These are phyloP conservation scores for Drosophila azteca DNA, from an alignment of 1,140 invertebrate species.

Conservation along the genomic window DNA sequence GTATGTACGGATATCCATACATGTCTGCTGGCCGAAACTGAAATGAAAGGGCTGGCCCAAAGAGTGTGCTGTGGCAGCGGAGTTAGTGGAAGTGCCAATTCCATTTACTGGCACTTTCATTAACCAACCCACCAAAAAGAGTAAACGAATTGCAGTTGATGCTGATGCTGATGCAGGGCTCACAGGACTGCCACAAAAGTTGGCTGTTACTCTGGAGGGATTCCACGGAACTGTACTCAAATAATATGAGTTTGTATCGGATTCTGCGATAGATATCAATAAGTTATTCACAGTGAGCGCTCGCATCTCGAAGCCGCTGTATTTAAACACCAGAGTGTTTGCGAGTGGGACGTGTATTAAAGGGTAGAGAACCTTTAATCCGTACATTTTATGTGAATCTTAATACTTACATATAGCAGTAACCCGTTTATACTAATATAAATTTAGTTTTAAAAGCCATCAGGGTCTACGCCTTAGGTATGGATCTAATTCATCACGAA, in stretches of 20 bases:
- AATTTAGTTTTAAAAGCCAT: too few relatives aligned
- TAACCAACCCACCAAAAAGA: slow-evolving; percentile 45
- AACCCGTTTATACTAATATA: too few relatives aligned
- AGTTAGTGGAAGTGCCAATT: slow-evolving; percentile 55
- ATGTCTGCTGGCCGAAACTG: slow-evolving; percentile 16
- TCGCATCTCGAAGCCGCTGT: too few relatives aligned
- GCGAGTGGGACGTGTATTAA: neutral
- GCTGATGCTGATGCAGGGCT: slow-evolving; percentile 13
- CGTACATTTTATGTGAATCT: too few relatives aligned
- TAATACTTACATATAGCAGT: too few relatives aligned
- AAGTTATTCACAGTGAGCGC: slow-evolving; percentile 26
- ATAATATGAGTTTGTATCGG: slow-evolving; percentile 43
- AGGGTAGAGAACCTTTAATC: too few relatives aligned
- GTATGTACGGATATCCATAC: too few relatives aligned
- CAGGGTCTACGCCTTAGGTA: too few relatives aligned
- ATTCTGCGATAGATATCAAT: slow-evolving; percentile 43
- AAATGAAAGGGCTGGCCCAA: slow-evolving; percentile 24
- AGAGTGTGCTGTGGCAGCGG: slow-evolving; percentile 33
- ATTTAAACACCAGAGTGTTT: neutral
- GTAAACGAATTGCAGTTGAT: slow-evolving; percentile 54
- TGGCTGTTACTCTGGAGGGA: slow-evolving; percentile 18
- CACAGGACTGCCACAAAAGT: slow-evolving; percentile 16
- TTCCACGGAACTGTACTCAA: slow-evolving; percentile 37
- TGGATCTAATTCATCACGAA: too few relatives aligned
- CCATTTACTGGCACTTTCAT: slow-evolving; percentile 78